These are phyloP conservation scores for Muntiacus muntjak DNA, from an alignment of 2,113 vertebrate genomes.

Conservation along the genomic window DNA sequence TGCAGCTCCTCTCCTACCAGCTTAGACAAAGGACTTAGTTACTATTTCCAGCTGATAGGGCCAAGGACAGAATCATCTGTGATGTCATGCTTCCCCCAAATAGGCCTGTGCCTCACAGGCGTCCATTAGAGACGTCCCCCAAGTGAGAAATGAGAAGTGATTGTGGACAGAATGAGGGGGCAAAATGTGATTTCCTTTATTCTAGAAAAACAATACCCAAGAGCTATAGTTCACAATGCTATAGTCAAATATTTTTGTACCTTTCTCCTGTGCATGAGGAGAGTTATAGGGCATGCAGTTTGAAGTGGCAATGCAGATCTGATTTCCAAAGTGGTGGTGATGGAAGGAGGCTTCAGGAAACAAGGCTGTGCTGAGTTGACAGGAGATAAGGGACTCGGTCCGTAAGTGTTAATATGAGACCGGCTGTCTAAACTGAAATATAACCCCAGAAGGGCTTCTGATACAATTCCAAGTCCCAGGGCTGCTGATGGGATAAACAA, in stretches of 20 bases:
- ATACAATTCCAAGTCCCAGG: neutral
- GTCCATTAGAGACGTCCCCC: neutral
- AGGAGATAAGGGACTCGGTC: neutral
- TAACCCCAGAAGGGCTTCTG: neutral
- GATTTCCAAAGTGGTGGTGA: neutral
- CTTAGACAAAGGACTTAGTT: constrained; percentile 21
- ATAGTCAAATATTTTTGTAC: neutral
- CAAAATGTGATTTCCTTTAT: neutral
- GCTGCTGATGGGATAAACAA: neutral
- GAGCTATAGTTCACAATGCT: neutral
- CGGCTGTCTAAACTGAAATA: neutral
- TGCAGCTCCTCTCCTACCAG: neutral
- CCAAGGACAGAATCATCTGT: neutral
- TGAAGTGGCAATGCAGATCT: neutral
- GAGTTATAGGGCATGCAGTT: neutral
- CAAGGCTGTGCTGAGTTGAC: neutral
- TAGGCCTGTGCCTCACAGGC: neutral
- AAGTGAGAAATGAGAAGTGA: neutral
- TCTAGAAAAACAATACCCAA: neutral
- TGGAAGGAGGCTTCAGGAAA: neutral
- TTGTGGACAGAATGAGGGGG: neutral
- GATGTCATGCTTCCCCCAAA: neutral
- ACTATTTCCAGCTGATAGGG: constrained; percentile 36
- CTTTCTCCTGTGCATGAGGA: neutral
- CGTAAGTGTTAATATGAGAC: neutral